Conservation (phyloP, 2,888 invertebrate genomes). For the Aquatica leii region DNA sequence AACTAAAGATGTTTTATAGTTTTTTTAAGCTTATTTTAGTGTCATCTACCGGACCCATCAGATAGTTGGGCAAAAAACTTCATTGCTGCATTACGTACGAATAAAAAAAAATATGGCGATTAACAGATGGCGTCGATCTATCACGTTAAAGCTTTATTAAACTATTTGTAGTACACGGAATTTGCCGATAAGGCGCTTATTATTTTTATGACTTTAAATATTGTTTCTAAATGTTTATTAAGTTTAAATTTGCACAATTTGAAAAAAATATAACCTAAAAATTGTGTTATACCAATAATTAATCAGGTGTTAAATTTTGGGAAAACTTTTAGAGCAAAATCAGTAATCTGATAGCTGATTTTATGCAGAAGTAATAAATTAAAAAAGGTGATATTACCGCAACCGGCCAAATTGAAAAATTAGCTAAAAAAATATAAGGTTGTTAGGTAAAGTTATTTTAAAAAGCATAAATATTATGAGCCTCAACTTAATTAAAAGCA, state of each 20-base stretch:
- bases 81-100: neutral
- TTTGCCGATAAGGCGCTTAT: neutral
- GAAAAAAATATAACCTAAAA: neutral
- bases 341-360: too few relatives aligned
- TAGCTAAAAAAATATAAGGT: too few relatives aligned
- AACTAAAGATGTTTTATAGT: neutral
- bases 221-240: neutral
- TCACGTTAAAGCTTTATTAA: neutral
- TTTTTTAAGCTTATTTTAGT: neutral
- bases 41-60: neutral
- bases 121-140: neutral
- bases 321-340: neutral
- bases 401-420: too few relatives aligned
- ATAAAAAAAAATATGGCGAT: neutral
- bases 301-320: neutral
- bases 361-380: too few relatives aligned
- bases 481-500: too few relatives aligned
- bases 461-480: too few relatives aligned
- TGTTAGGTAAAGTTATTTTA: too few relatives aligned
- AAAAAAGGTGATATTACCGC: too few relatives aligned
- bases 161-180: neutral
- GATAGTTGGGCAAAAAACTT: neutral
- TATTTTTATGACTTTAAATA: neutral
- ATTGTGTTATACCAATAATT: neutral
- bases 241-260: neutral